Evolutionary conservation across 2,113 vertebrate genomes (phyloP).

Genomic region (Chauna torquata): DNA sequence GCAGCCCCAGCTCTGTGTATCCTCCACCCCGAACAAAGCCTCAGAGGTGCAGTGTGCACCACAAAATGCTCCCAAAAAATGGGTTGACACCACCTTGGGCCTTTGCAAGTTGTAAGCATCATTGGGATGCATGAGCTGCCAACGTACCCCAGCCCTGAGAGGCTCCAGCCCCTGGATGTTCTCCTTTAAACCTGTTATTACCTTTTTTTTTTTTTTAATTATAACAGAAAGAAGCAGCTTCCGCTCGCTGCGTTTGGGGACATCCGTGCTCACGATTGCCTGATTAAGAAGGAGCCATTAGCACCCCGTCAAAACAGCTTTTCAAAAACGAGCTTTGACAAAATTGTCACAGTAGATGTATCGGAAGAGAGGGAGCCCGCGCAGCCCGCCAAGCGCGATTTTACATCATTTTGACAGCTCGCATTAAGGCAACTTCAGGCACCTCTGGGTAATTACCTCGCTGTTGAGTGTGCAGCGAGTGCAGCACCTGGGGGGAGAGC

Average conservation of each 20-base stretch:
- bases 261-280: background rate
- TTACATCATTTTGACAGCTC: slow-evolving; percentile 76
- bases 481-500: background rate
- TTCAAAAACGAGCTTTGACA: slow-evolving; percentile 71
- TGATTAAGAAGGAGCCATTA: slow-evolving; percentile 64
- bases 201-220: background rate
- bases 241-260: background rate
- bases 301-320: slow-evolving; percentile 70
- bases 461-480: background rate
- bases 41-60: rapidly evolving
- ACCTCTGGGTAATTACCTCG: slow-evolving; percentile 70
- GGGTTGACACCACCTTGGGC: background rate
- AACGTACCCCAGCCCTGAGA: background rate
- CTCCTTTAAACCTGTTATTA: background rate
- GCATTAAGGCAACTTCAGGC: slow-evolving; percentile 59
- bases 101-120: background rate
- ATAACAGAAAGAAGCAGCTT: background rate
- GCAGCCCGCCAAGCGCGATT: slow-evolving; percentile 25
- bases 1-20: background rate
- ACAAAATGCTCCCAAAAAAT: background rate
- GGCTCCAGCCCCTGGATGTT: background rate
- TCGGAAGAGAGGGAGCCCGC: slow-evolving; percentile 62
- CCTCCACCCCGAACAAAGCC: background rate
- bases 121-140: background rate
- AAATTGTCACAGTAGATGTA: slow-evolving; percentile 73